These are phyloP conservation scores for Pycnonotus jocosus DNA, from an alignment of 2,113 vertebrate genomes.

Conservation along the genomic window DNA sequence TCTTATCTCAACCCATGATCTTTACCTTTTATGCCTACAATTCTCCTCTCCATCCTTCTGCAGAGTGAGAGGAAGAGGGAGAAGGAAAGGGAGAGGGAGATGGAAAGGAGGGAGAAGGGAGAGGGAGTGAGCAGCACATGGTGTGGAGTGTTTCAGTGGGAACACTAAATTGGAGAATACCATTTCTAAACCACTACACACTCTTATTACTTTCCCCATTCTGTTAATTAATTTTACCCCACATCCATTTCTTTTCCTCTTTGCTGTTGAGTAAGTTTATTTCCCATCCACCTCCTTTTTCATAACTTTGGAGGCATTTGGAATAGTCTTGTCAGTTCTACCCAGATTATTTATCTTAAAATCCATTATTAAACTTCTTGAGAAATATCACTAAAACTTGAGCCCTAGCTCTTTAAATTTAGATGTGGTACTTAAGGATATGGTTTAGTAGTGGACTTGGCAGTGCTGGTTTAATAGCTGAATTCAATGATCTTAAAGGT, in stretches of 20 bases:
- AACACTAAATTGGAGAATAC: neutral
- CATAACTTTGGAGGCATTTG: neutral
- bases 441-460: neutral
- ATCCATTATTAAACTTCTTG: neutral
- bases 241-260: neutral
- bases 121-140: fast-evolving
- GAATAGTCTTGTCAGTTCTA: neutral
- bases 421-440: neutral
- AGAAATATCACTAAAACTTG: neutral
- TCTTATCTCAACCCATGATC: neutral
- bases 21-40: neutral
- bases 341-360: neutral
- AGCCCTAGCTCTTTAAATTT: neutral
- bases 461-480: neutral
- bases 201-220: neutral
- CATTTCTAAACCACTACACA: neutral
- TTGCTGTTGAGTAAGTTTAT: neutral
- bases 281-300: neutral
- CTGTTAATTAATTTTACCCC: neutral
- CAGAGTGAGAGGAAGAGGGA: neutral
- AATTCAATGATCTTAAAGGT: neutral
- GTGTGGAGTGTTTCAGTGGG: neutral
- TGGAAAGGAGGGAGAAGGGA: neutral
- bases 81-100: neutral
- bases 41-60: neutral